phyloP scores from a whole-genome alignment of 2,888 invertebrate species.

The Tanypteryx hageni region DNA sequence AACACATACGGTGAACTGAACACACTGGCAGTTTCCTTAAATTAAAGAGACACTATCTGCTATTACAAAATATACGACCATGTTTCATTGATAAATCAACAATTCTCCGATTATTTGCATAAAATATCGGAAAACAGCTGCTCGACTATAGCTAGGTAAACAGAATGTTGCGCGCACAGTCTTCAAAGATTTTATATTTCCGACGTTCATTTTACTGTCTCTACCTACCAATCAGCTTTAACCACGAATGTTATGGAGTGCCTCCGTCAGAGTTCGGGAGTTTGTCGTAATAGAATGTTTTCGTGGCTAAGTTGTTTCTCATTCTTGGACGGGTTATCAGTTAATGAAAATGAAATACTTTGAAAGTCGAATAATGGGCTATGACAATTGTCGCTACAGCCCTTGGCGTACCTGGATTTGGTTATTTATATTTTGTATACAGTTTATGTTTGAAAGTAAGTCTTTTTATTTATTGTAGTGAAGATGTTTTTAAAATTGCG shows the following conservation, averaged over 20 bases:
- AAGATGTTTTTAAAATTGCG: not conserved
- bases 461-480: not conserved
- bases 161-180: not conserved
- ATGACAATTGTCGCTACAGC: conserved; percentile 1
- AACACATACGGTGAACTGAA: too few species aligned
- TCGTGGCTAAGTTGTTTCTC: conserved; percentile 34
- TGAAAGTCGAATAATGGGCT: conserved; percentile 25
- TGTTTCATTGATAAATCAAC: too few species aligned
- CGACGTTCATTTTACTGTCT: conserved; percentile 6
- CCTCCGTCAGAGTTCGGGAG: conserved; percentile 29
- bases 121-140: too few species aligned
- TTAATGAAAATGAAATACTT: not conserved
- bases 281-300: conserved; percentile 45
- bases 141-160: too few species aligned
- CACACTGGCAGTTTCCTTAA: too few species aligned
- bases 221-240: conserved; percentile 18
- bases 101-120: too few species aligned
- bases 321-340: not conserved
- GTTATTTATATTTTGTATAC: conserved; percentile 57
- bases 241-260: conserved; percentile 57
- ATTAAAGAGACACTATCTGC: too few species aligned
- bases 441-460: conserved; percentile 49
- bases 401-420: conserved; percentile 28
- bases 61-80: too few species aligned
- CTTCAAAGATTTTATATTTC: conserved; percentile 4